Evolutionary conservation across 2,888 invertebrate genomes (phyloP).

Genomic region (Drosophila paranaensis): DNA sequence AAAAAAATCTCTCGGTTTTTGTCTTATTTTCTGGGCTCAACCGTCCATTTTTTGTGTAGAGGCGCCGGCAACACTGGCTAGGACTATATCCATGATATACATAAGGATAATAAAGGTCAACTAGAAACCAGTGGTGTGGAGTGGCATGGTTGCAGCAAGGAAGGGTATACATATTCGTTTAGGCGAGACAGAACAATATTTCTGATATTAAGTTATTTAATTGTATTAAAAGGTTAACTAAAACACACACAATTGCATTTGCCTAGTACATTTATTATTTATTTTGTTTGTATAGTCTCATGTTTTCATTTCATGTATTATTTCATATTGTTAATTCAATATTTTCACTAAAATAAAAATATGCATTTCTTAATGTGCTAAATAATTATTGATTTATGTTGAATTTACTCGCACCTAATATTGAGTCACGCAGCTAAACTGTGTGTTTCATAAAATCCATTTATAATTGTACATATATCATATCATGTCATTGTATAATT

Average conservation of each 20-base stretch:
- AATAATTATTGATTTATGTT: constrained; percentile 29
- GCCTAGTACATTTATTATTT: constrained; percentile 65
- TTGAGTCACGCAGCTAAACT: constrained; percentile 42
- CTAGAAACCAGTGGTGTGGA: too few relatives aligned
- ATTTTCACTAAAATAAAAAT: constrained; percentile 77
- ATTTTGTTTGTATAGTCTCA: constrained; percentile 72
- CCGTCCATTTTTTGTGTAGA: too few relatives aligned
- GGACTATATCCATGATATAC: too few relatives aligned
- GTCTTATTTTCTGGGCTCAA: too few relatives aligned
- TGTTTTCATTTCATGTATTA: constrained; percentile 74
- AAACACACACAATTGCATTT: constrained; percentile 23
- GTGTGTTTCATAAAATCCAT: constrained; percentile 57
- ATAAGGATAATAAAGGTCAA: too few relatives aligned
- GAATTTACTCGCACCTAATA: constrained; percentile 36
- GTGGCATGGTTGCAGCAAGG: too few relatives aligned
- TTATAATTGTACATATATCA: constrained; percentile 32
- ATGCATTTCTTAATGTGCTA: constrained; percentile 56
- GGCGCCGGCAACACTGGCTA: too few relatives aligned
- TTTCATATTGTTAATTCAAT: constrained; percentile 52
- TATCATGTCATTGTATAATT: constrained; percentile 61
- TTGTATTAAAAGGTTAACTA: neutral
- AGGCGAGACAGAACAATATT: too few relatives aligned
- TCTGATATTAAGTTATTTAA: too few relatives aligned
- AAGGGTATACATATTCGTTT: too few relatives aligned
- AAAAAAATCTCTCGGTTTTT: too few relatives aligned